phyloP scores from a whole-genome alignment of 2,113 vertebrate species.

The Nothoprocta pentlandii region DNA sequence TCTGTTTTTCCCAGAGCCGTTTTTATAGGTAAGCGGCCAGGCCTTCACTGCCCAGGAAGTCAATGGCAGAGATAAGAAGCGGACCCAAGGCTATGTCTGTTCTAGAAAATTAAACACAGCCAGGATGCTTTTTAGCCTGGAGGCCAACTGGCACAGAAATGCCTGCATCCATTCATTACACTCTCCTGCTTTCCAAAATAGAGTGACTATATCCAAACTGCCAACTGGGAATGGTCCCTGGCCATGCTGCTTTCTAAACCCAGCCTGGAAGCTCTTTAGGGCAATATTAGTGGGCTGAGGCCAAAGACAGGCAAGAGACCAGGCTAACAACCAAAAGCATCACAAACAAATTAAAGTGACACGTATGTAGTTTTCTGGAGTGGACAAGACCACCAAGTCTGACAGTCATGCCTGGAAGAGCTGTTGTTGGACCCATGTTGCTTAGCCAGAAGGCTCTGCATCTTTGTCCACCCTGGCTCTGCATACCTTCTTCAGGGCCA shows the following conservation, averaged over 20 bases:
- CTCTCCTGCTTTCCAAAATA: constrained; percentile 53
- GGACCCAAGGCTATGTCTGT: constrained; percentile 47
- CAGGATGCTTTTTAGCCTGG: not conserved
- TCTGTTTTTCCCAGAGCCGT: constrained; percentile 40
- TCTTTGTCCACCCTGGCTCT: not conserved
- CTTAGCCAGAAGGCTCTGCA: not conserved
- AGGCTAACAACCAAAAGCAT: not conserved
- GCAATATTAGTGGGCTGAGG: accelerated
- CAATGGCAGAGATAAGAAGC: constrained; percentile 51
- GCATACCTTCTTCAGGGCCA: not conserved
- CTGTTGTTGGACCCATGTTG: not conserved
- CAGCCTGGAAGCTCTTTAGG: constrained; percentile 32
- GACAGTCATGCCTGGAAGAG: not conserved
- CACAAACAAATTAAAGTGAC: not conserved
- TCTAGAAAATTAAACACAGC: constrained; percentile 22
- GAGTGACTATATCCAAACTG: constrained; percentile 19
- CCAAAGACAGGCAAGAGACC: not conserved
- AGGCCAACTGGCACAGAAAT: constrained; percentile 56
- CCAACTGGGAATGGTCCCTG: constrained; percentile 48
- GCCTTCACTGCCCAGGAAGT: constrained; percentile 40
- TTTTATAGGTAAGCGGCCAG: constrained; percentile 56
- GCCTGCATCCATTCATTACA: constrained; percentile 58
- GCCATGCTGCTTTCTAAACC: accelerated
- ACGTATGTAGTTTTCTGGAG: not conserved
- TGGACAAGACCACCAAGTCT: not conserved